phyloP scores from a whole-genome alignment of 2,797 vertebrate genomes.

The Varecia variegata region DNA sequence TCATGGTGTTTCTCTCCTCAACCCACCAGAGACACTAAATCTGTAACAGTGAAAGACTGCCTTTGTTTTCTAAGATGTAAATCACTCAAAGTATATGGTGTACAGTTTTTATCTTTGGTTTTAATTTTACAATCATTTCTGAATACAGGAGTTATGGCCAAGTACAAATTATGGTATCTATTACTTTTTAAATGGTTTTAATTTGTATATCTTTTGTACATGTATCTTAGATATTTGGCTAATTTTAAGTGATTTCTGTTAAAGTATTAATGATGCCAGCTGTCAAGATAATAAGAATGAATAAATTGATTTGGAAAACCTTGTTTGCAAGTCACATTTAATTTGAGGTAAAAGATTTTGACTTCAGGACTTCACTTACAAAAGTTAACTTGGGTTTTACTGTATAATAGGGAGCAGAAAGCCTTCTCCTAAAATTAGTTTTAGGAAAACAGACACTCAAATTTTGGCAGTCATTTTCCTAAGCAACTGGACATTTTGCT shows the following conservation, averaged over 20 bases:
- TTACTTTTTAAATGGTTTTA: constrained; percentile 84
- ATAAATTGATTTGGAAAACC: constrained; percentile 74
- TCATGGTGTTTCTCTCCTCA: constrained; percentile 91
- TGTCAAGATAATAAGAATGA: constrained; percentile 65
- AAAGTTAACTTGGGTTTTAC: neutral
- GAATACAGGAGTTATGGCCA: constrained; percentile 66
- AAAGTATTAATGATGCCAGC: constrained; percentile 78
- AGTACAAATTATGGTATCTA: constrained; percentile 81
- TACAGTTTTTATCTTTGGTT: constrained; percentile 83
- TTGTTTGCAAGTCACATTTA: constrained; percentile 66
- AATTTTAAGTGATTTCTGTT: constrained; percentile 75
- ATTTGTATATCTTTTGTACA: constrained; percentile 88
- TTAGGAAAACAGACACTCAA: constrained; percentile 10
- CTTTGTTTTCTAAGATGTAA: constrained; percentile 77
- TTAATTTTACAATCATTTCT: constrained; percentile 77
- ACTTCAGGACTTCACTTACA: neutral
- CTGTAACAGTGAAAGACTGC: constrained; percentile 83
- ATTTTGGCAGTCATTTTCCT: neutral
- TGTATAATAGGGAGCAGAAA: neutral
- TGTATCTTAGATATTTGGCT: constrained; percentile 81
- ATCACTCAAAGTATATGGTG: constrained; percentile 76
- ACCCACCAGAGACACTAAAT: constrained; percentile 89
- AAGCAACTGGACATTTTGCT: neutral
- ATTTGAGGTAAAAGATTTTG: constrained; percentile 42
- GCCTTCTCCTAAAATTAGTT: neutral